Evolutionary conservation across 1,140 invertebrate species (phyloP), one percentile per base, ranked within the genome.

Genomic region (Platorchestia sp.): DNA sequence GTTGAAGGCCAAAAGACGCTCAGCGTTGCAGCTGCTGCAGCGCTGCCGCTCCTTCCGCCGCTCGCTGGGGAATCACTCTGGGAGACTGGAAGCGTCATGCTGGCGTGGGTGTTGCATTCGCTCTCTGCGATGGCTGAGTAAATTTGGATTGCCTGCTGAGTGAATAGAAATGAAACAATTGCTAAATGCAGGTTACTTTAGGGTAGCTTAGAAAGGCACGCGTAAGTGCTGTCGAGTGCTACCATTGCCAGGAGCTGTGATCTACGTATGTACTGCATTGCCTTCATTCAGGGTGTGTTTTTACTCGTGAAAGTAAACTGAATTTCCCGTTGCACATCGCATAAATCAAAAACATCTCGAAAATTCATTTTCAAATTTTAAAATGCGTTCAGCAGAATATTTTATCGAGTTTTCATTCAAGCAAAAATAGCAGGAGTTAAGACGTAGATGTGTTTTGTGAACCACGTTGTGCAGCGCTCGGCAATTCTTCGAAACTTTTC

Each of bases 21-120:
- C 6, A n/a, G 40, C 91, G 41, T 90, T 44, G 44, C 87, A 45
- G 87, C 87, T 90, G 87, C 87, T 90, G 43, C 43, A 40, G 7
- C 43, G 7, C 45, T 10, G 91, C 91, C 36, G 5, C 43, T 93
- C 87, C 87, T 89, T 89, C 87, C 87, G 87, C 43, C 43, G 91
- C 91, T 42, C 40, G 91, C 91, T 41, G 43, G 91, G 91, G 91
- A 93, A 93, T 42, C 87, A 89, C 87, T 89, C 87, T 7, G 41
- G 10, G 41, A 5, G 87, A 22, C 27, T 41, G 43, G 41, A 44
- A 89, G 41, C n/a, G 87, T 89, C 87, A 89, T 89, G 41, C 41
- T 5, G 36, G 87, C 87, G 87, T 89, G 87, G 87, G 87, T 44
- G 87, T 44, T 89, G n/a, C 87, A 36, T 43, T 89, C 87, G 41